Conservation (phyloP, 2,797 vertebrate species). For the Margarornis squamiger region DNA sequence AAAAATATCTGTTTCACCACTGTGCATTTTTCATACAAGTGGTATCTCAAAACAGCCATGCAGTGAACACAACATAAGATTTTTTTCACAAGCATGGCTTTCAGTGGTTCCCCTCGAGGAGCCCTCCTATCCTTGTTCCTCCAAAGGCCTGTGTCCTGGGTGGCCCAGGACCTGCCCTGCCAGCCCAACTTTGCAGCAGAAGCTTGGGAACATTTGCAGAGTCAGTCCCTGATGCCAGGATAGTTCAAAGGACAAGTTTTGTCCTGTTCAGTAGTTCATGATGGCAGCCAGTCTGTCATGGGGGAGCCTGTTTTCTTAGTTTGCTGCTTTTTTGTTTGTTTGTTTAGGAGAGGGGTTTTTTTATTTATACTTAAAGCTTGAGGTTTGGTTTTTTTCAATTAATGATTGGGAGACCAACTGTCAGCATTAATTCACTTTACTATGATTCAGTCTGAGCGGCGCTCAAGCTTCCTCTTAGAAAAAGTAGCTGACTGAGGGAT, state of each 20-base stretch:
- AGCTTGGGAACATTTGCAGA: background rate
- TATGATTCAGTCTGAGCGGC: background rate
- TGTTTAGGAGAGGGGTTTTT: background rate
- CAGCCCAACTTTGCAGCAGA: background rate
- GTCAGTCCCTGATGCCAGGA: rapidly evolving
- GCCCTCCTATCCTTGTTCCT: background rate
- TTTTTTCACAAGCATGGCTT: rapidly evolving
- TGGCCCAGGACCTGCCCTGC: background rate
- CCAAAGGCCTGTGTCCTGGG: background rate
- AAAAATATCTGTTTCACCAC: background rate
- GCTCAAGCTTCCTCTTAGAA: background rate
- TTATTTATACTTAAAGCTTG: background rate
- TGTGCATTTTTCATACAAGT: background rate
- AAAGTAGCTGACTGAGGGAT: background rate
- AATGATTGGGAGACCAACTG: background rate
- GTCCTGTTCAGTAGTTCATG: background rate
- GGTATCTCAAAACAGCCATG: background rate
- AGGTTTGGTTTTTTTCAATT: background rate
- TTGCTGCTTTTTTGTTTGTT: background rate
- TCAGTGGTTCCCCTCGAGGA: rapidly evolving
- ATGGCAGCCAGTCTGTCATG: rapidly evolving
- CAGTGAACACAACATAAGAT: background rate
- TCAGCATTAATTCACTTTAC: background rate
- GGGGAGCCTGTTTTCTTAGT: background rate
- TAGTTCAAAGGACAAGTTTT: rapidly evolving